phyloP scores from a whole-genome alignment of 2,888 invertebrate species.

The Synanthedon vespiformis region DNA sequence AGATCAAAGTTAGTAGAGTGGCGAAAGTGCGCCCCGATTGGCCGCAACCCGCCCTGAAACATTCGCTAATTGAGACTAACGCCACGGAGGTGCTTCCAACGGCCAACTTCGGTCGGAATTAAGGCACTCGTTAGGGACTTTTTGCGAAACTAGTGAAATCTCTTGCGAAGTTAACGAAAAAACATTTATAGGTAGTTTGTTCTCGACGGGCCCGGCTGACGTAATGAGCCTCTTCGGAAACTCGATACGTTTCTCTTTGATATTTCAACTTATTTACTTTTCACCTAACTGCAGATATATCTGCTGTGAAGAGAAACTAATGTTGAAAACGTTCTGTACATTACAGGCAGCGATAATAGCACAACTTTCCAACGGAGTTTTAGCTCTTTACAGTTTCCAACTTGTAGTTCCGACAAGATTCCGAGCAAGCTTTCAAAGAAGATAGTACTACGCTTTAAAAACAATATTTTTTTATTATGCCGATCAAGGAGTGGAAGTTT shows the following conservation, averaged over 20 bases:
- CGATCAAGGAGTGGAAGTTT: background rate
- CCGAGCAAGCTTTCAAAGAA: conserved; percentile 9
- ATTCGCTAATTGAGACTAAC: conserved; percentile 45
- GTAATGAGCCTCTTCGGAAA: conserved; percentile 19
- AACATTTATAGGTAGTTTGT: conserved; percentile 37
- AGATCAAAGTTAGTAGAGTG: conserved; percentile 34
- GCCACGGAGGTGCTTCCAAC: conserved; percentile 22
- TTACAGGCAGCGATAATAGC: background rate
- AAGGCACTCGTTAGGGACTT: conserved; percentile 59
- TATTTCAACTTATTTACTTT: background rate
- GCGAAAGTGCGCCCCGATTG: conserved; percentile 14
- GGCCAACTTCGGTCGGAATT: conserved; percentile 46
- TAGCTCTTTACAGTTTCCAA: conserved; percentile 18
- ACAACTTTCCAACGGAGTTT: background rate
- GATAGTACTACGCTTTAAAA: background rate
- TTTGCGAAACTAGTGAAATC: conserved; percentile 50
- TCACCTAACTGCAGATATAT: background rate
- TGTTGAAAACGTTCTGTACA: background rate
- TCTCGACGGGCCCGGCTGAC: conserved; percentile 10
- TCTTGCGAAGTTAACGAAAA: conserved; percentile 39
- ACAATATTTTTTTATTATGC: background rate
- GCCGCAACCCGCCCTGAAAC: conserved; percentile 17
- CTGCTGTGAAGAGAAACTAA: background rate
- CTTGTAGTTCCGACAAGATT: conserved; percentile 16
- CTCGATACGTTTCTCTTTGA: conserved; percentile 4